These are phyloP conservation scores for Globodera rostochiensis DNA, from an alignment of 1,140 invertebrate genomes.

Conservation along the genomic window DNA sequence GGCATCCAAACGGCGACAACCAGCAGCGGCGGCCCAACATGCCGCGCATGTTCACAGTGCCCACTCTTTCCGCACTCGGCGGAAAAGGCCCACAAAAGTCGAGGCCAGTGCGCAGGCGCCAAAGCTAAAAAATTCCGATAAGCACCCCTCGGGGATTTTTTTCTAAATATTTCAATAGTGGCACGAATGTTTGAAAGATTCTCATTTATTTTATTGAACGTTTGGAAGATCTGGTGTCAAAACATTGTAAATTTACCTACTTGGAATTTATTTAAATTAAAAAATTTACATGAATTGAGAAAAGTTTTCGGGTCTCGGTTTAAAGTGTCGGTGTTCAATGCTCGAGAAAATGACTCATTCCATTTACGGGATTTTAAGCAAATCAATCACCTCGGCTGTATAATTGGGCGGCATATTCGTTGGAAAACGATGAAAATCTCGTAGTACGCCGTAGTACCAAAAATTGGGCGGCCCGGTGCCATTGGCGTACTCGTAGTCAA, in stretches of 20 bases:
- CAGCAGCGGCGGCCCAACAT: not conserved
- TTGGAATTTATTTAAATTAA: no score
- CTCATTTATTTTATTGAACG: no score
- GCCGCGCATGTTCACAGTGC: not conserved
- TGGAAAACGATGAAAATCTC: not conserved
- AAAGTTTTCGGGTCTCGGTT: no score
- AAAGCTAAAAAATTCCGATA: not conserved
- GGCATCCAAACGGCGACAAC: not conserved
- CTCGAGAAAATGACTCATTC: no score
- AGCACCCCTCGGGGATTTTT: no score
- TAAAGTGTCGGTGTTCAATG: no score
- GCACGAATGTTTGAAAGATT: no score
- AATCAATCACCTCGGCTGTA: not conserved
- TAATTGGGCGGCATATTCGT: not conserved
- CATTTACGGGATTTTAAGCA: not conserved
- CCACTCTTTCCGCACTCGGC: not conserved
- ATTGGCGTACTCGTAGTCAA: not conserved
- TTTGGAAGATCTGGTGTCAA: not conserved
- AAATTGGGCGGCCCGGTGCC: not conserved
- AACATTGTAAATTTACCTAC: not conserved
- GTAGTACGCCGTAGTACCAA: not conserved
- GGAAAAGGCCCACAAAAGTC: not conserved
- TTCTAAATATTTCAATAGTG: no score
- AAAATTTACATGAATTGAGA: no score
- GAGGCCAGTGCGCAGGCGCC: not conserved